These are phyloP conservation scores for Sclerurus mexicanus DNA, from an alignment of 2,113 vertebrate species.

Conservation along the genomic window DNA sequence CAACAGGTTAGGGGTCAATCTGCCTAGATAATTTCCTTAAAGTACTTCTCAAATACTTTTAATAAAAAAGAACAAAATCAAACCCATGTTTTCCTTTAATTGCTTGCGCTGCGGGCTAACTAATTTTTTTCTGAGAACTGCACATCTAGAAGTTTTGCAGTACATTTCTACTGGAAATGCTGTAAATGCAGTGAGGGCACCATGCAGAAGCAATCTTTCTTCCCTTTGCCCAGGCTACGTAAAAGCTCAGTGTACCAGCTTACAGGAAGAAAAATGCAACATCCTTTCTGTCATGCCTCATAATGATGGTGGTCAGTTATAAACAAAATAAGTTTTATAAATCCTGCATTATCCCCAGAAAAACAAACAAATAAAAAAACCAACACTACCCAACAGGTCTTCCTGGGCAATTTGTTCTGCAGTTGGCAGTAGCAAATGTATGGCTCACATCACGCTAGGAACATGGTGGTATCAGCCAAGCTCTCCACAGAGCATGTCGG, in stretches of 20 bases:
- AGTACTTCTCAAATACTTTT: neutral
- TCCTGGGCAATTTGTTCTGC: neutral
- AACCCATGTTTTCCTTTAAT: neutral
- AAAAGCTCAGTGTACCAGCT: accelerated
- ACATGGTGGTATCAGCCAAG: neutral
- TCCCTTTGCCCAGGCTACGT: neutral
- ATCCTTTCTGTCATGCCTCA: neutral
- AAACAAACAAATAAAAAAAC: neutral
- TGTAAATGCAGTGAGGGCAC: neutral
- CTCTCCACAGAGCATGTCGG: accelerated
- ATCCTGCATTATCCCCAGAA: neutral
- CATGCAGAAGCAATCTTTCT: neutral
- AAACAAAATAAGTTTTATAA: neutral
- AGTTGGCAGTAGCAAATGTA: neutral
- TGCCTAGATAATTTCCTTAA: neutral
- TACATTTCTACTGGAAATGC: neutral
- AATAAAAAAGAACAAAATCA: neutral
- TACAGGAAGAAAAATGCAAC: neutral
- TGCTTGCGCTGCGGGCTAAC: neutral
- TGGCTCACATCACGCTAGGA: accelerated
- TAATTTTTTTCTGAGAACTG: neutral
- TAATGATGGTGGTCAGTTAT: neutral
- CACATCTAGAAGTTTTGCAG: neutral
- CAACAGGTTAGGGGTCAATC: neutral
- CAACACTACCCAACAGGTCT: neutral